Percentiles rank a stretch among this genome's conserved stretches.
Conservation (phyloP, 2,113 vertebrate species). For the Rhinoptilus africanus region DNA sequence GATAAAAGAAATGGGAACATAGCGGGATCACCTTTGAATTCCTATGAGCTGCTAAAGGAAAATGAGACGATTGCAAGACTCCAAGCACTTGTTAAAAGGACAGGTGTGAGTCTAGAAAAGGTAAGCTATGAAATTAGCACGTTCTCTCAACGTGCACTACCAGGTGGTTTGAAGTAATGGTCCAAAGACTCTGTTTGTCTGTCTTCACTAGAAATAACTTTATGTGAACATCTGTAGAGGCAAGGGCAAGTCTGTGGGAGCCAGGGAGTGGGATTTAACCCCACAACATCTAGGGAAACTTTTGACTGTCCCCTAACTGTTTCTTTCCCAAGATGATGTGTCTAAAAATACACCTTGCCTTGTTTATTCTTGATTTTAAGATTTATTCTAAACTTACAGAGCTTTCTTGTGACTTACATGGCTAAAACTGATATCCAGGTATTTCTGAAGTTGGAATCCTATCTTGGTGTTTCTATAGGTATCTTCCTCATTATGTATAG, state of each 20-base stretch:
- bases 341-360: neutral
- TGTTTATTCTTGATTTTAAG: neutral
- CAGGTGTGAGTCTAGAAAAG: conserved; percentile 94
- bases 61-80: conserved; percentile 94
- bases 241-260: neutral
- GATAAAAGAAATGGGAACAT: conserved; percentile 97
- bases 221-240: neutral
- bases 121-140: conserved; percentile 62
- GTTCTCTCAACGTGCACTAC: neutral
- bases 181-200: neutral
- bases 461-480: neutral
- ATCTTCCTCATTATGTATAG: neutral
- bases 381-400: neutral
- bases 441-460: neutral
- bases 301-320: neutral
- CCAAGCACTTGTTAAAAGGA: conserved; percentile 96
- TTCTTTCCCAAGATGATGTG: neutral
- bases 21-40: conserved; percentile 86
- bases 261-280: neutral
- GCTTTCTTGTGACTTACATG: neutral
- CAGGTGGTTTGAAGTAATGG: neutral
- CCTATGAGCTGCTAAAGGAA: conserved; percentile 90
- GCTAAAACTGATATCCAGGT: neutral
- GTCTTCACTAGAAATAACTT: neutral
- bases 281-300: neutral